Percentiles rank a stretch among this genome's conserved stretches.
phyloP scores from a whole-genome alignment of 1,140 invertebrate species.

The Leptinotarsa undecemlineata region DNA sequence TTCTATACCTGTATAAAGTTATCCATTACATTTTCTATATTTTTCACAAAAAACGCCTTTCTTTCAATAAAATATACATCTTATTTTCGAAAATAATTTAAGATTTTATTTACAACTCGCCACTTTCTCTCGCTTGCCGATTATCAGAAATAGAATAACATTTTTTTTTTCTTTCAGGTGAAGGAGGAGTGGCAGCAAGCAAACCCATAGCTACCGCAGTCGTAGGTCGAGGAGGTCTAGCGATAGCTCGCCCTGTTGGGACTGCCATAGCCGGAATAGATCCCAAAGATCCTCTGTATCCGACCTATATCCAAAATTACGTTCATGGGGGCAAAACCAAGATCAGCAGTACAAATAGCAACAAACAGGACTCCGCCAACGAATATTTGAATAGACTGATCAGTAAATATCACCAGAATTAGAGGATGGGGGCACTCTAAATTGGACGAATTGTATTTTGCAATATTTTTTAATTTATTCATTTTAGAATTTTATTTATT shows the following conservation, averaged over 20 bases:
- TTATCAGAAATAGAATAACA: no score
- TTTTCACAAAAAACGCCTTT: no score
- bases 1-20: no score
- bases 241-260: constrained; percentile 67
- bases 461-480: neutral
- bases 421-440: neutral
- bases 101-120: no score
- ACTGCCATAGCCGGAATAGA: constrained; percentile 72
- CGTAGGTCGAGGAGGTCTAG: constrained; percentile 67
- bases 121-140: no score
- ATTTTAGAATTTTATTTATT: no score
- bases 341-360: constrained; percentile 22
- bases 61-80: no score
- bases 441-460: neutral
- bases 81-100: no score
- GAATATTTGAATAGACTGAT: constrained; percentile 52
- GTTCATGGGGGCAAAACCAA: constrained; percentile 40
- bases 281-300: constrained; percentile 56
- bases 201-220: constrained; percentile 70
- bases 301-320: constrained; percentile 47
- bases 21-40: no score
- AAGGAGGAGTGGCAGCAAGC: constrained; percentile 68
- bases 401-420: constrained; percentile 48
- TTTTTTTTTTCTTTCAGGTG: constrained; percentile 52
- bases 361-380: constrained; percentile 37